Base-by-base conservation (phyloP, 2,797 vertebrate genomes). In the Hypotaenidia okinawae region DNA sequence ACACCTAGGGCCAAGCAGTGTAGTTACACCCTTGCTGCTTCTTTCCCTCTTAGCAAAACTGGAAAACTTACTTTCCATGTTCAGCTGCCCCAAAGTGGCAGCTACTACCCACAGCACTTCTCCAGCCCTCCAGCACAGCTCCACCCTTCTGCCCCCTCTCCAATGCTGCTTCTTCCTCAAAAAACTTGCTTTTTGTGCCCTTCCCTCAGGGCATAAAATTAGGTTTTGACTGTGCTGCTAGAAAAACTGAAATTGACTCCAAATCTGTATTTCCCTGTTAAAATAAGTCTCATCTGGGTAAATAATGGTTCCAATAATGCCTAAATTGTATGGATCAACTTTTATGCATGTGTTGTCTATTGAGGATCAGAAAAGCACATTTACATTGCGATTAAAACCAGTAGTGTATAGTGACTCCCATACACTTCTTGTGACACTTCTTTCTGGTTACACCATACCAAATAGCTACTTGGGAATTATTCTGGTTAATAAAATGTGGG, bases 261-360 rank as follows among this genome's bases (percentile, higher is more conserved):
- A 3, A 52, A 58, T 62, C 5, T 62, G 5, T 19, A 7, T 41
- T 68, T 79, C 3, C 51, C 4, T 27, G 2, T 58, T 66, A 52
- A 9, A 51, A 23, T 9, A 82, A 7, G 8, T 39, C 16, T 77
- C 18, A 47, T 13, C 9, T 13, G 7, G 4, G 10, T 33, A 55
- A 88, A 37, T 6, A 59, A 64, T 11, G 3, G 18, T 41, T 27
- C 63, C 43, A 78, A 78, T 52, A 57, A 3, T 24, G 19, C 24
- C 16, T 16, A 32, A 72, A 4, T 76, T 66, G n/a, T 58, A 69
- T 33, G 10, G 13, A 77, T 9, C 22, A 22, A 4, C 25, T 72
- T 68, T 55, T 27, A 62, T 4, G 10, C 33, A 63, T 0, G 0
- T 32, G 7, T 25, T 8, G 0, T 45, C 78, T 68, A 68, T 2